Evolutionary conservation across 2,797 vertebrate species (phyloP).

Genomic region (Sebastiscus tertius): DNA sequence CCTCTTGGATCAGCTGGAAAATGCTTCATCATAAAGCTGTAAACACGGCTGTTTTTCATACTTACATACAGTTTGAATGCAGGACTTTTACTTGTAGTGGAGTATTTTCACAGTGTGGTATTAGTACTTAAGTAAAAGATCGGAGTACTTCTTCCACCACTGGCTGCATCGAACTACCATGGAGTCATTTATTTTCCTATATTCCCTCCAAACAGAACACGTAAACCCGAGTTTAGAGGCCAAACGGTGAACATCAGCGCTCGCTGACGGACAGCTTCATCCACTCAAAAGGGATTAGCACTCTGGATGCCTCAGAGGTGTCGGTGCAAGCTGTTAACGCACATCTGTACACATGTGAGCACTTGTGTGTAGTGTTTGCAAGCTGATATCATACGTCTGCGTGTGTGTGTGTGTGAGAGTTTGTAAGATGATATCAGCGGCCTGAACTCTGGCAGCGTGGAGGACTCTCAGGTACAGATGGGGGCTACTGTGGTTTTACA

Average conservation of each 20-base stretch:
- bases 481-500: slow-evolving; percentile 61
- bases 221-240: background rate
- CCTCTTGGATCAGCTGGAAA: no score
- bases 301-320: slow-evolving; percentile 27
- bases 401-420: slow-evolving; percentile 17
- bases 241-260: background rate
- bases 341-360: slow-evolving; percentile 51
- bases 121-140: background rate
- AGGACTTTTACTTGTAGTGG: background rate
- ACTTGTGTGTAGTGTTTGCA: slow-evolving; percentile 36
- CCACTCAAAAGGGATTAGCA: background rate
- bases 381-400: slow-evolving; percentile 59
- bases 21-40: no score
- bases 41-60: no score
- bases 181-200: background rate
- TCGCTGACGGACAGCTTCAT: background rate
- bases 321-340: slow-evolving; percentile 35
- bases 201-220: background rate
- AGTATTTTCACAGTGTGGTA: background rate
- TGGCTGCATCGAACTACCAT: background rate
- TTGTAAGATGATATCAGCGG: slow-evolving; percentile 62
- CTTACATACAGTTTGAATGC: background rate
- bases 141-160: background rate
- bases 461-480: slow-evolving; percentile 59
- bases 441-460: slow-evolving; percentile 57